Evolutionary conservation across 2,797 vertebrate species (phyloP).

Genomic region (Eospalax fontanierii): DNA sequence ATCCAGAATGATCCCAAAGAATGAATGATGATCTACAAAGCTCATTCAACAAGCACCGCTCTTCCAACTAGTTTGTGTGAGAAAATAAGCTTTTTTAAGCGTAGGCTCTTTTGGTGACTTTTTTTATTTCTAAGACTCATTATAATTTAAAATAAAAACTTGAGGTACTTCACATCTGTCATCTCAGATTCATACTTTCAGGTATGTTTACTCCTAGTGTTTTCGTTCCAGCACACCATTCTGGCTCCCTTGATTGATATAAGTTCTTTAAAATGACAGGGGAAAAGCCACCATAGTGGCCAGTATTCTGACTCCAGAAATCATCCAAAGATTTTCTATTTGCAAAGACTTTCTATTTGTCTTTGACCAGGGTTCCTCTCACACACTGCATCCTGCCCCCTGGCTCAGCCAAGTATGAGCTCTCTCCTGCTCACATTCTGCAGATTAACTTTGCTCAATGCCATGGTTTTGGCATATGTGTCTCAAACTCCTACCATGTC

Average conservation of each 20-base stretch:
- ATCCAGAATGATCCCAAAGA: background rate
- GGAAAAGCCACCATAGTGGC: background rate
- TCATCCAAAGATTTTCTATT: background rate
- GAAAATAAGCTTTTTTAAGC: background rate
- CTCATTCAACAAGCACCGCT: background rate
- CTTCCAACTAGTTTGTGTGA: background rate
- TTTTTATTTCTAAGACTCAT: conserved; percentile 28
- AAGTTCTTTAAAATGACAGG: background rate
- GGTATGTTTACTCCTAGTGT: background rate
- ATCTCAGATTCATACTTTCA: background rate
- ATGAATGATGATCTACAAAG: background rate
- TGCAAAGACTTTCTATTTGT: too few relatives aligned
- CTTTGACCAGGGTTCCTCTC: background rate
- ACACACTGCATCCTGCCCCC: too few relatives aligned
- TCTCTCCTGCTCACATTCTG: background rate
- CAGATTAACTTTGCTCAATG: background rate
- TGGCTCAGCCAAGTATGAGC: background rate
- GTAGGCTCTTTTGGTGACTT: background rate
- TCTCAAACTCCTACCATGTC: too few relatives aligned
- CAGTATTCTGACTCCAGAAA: background rate
- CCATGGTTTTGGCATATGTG: background rate
- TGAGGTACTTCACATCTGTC: background rate
- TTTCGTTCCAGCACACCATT: background rate
- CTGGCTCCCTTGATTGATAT: background rate
- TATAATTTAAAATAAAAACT: background rate